Conservation (phyloP, 1,140 invertebrate genomes). For the Caenorhabditis remanei region DNA sequence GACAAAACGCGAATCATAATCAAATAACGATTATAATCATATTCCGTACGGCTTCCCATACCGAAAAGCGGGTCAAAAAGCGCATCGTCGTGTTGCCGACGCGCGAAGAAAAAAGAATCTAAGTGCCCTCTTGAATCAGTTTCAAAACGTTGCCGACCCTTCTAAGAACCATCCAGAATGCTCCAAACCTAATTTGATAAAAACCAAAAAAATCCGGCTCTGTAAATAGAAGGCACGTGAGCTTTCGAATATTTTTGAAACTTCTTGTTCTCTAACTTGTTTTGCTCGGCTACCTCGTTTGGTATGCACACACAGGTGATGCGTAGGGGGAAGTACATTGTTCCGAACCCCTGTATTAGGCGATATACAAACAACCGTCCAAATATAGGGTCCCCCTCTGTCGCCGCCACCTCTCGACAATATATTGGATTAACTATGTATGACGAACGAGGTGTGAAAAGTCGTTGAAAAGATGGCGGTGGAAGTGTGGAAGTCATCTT, state of each 20-base stretch:
- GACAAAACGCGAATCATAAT: slow-evolving; percentile 46
- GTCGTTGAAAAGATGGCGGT: slow-evolving; percentile 11
- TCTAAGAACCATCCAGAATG: not conserved
- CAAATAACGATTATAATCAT: slow-evolving; percentile 52
- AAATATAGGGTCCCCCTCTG: slow-evolving; percentile 32
- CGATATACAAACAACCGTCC: slow-evolving; percentile 54
- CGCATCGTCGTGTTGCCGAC: slow-evolving; percentile 15
- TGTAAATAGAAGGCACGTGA: too few relatives aligned
- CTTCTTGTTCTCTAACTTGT: slow-evolving; percentile 34
- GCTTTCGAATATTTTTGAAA: not conserved
- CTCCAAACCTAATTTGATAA: slow-evolving; percentile 31
- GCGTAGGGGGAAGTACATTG: slow-evolving; percentile 22
- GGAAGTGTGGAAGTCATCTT: not conserved
- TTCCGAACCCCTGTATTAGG: slow-evolving; percentile 55
- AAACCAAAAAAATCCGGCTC: not conserved
- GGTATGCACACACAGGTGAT: slow-evolving; percentile 52
- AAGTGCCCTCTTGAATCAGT: slow-evolving; percentile 21
- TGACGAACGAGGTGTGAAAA: slow-evolving; percentile 52
- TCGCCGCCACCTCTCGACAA: not conserved
- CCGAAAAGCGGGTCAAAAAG: slow-evolving; percentile 43
- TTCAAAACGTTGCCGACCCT: not conserved
- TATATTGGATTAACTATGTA: slow-evolving; percentile 51
- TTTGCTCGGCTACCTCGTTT: slow-evolving; percentile 35
- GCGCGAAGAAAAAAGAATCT: not conserved
- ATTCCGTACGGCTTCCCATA: slow-evolving; percentile 51